Conservation (phyloP, 2,888 invertebrate genomes). For the Callyntrura guangdongensis region DNA sequence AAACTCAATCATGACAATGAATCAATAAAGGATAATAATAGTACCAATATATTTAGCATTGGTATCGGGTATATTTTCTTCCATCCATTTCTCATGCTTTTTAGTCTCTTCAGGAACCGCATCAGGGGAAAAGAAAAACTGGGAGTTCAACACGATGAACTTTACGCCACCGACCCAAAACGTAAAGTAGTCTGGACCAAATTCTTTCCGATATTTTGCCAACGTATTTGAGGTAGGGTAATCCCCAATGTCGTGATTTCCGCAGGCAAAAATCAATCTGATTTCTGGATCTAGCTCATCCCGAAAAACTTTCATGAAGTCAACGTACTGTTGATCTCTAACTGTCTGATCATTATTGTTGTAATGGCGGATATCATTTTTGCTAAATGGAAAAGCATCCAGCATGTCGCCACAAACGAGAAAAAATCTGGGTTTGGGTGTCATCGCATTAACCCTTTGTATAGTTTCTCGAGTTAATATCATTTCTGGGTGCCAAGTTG, state of each 20-base stretch:
- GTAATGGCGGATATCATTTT: constrained; percentile 45
- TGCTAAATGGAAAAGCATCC: constrained; percentile 86
- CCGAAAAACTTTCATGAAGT: constrained; percentile 86
- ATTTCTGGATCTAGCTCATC: constrained; percentile 86
- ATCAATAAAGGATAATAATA: too few relatives aligned
- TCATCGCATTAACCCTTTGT: constrained; percentile 86
- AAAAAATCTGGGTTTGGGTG: constrained; percentile 87
- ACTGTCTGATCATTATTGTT: constrained; percentile 73
- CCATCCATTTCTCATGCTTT: constrained; percentile 86
- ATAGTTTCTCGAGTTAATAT: constrained; percentile 86
- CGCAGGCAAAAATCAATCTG: constrained; percentile 87
- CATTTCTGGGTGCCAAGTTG: constrained; percentile 87
- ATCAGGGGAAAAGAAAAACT: constrained; percentile 86
- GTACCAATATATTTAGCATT: constrained; percentile 83
- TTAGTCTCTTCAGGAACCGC: constrained; percentile 85
- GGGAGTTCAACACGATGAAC: constrained; percentile 87
- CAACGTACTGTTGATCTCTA: constrained; percentile 86
- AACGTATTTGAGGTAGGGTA: constrained; percentile 86
- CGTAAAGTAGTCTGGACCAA: constrained; percentile 87
- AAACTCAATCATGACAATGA: too few relatives aligned
- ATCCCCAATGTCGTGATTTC: constrained; percentile 88
- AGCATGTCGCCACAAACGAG: constrained; percentile 87
- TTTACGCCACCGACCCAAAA: constrained; percentile 87
- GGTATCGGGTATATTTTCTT: constrained; percentile 85
- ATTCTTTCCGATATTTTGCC: constrained; percentile 85